Base-by-base conservation (phyloP, 2,888 invertebrate species). In the Zaprionus obscuricornis region DNA sequence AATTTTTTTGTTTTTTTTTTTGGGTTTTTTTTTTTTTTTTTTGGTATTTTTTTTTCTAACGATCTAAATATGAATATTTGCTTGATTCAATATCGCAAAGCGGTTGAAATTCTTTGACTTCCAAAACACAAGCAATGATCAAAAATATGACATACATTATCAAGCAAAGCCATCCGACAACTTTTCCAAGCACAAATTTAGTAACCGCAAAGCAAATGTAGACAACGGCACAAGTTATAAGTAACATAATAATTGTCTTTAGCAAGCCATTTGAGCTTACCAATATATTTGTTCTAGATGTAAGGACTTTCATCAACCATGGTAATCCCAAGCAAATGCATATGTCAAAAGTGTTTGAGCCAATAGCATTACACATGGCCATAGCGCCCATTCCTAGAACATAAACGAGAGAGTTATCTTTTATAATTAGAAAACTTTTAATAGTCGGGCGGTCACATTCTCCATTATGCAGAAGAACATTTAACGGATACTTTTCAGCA, bases 281-380 rank as follows among this genome's bases (percentile, higher is more conserved):
- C 74, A 93, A 92, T 87, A 94, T 92, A 57, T 93, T 92, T 0
- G 94, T 93, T 2, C 94, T 94, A 65, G 94, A 92, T 52, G 95
- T 93, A 0, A 94, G 93, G 0, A 95, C 94, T 89, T 96, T 95
- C 66, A 97, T 94, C 29, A 96, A 92, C 97, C 97, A 96, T 0
- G 96, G 96, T 5, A 96, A 89, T 0, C 96, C 96, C 58, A 96
- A 91, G 85, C 96, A 96, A 24, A 96, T 90, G 7, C 96, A 91
- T 67, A 96, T 96, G 87, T 96, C 96, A 87, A 96, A 96, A 0
- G 96, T 96, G 87, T 96, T 97, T 2, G 96, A 96, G 34, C 96
- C 96, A 65, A 97, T 94, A 0, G 96, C 95, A 89, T 96, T 97
- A 88, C 95, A 95, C 72, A 97, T 95, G 20, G 96, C 96, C 96